These are phyloP conservation scores for Drosophila paramelanica DNA, from an alignment of 2,888 invertebrate species.

Conservation along the genomic window DNA sequence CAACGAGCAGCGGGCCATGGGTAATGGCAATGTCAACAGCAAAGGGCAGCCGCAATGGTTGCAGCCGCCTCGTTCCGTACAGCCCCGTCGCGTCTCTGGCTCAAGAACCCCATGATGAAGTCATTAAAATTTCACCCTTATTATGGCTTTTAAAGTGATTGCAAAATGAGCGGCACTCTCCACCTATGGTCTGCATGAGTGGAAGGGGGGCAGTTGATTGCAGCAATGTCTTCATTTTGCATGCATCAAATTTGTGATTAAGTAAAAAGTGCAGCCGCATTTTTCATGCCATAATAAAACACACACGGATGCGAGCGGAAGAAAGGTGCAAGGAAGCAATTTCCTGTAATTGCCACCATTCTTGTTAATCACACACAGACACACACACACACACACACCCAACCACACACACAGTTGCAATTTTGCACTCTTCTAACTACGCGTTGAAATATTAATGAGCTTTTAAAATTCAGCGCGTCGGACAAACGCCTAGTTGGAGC, in stretches of 20 bases:
- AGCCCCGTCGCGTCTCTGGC: neutral
- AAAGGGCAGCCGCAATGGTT: conserved; percentile 40
- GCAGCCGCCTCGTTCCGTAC: neutral
- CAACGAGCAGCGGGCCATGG: conserved; percentile 6
- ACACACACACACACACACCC: conserved; percentile 17
- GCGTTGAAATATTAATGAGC: conserved; percentile 78
- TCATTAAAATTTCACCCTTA: conserved; percentile 82
- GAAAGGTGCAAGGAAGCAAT: conserved; percentile 84
- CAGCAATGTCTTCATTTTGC: conserved; percentile 79
- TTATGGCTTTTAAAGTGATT: conserved; percentile 82
- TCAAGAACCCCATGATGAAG: conserved; percentile 69
- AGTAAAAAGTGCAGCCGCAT: conserved; percentile 75
- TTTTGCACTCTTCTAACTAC: conserved; percentile 62
- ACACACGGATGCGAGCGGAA: conserved; percentile 36
- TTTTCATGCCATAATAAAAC: conserved; percentile 62
- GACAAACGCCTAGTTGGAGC: conserved; percentile 29
- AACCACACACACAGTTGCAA: conserved; percentile 38
- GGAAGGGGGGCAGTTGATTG: conserved; percentile 22
- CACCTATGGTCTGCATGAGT: conserved; percentile 17
- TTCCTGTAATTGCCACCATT: conserved; percentile 83
- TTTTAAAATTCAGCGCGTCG: conserved; percentile 51
- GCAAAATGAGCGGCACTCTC: conserved; percentile 70
- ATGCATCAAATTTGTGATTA: conserved; percentile 77
- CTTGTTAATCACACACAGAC: conserved; percentile 77
- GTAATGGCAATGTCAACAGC: conserved; percentile 65